A percentile compares a stretch with the other conserved stretches of the same genome.
These are phyloP conservation scores for Priocnemis perturbator DNA, from an alignment of 2,888 invertebrate genomes.

Conservation along the genomic window DNA sequence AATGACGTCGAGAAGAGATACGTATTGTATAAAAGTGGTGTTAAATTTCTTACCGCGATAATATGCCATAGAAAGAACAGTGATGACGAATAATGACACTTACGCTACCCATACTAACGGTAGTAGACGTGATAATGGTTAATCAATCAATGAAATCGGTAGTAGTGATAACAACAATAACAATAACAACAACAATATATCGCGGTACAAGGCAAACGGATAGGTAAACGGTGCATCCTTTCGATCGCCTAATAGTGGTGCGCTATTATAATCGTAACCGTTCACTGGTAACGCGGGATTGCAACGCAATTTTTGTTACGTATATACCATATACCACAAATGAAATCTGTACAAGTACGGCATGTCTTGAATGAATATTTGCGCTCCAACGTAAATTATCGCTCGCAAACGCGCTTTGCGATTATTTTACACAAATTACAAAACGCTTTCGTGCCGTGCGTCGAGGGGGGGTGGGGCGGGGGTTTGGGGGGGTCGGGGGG, in stretches of 20 bases:
- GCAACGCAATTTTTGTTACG: no score
- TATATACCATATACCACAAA: no score
- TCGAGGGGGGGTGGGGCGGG: no score
- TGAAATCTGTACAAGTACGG: no score
- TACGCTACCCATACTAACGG: neutral
- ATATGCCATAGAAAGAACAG: slow-evolving; percentile 7
- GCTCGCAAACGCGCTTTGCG: no score
- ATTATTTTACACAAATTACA: no score
- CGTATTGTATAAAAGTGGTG: neutral
- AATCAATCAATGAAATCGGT: slow-evolving; percentile 22
- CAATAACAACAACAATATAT: slow-evolving; percentile 30
- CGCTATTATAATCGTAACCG: neutral
- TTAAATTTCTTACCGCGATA: neutral
- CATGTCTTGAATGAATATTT: no score
- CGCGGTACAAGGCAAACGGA: slow-evolving; percentile 20
- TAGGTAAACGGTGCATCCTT: slow-evolving; percentile 20
- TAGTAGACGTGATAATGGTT: slow-evolving; percentile 4
- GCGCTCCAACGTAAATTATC: no score
- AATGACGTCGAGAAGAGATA: slow-evolving; percentile 1
- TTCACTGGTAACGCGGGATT: no score
- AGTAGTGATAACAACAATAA: slow-evolving; percentile 33
- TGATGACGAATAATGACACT: neutral
- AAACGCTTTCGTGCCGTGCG: no score
- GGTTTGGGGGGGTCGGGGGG: no score
- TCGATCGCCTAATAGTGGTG: neutral